Evolutionary conservation across 2,888 invertebrate genomes (phyloP), one percentile per base, ranked within the genome.

Genomic region (Xanthorhoe designata): DNA sequence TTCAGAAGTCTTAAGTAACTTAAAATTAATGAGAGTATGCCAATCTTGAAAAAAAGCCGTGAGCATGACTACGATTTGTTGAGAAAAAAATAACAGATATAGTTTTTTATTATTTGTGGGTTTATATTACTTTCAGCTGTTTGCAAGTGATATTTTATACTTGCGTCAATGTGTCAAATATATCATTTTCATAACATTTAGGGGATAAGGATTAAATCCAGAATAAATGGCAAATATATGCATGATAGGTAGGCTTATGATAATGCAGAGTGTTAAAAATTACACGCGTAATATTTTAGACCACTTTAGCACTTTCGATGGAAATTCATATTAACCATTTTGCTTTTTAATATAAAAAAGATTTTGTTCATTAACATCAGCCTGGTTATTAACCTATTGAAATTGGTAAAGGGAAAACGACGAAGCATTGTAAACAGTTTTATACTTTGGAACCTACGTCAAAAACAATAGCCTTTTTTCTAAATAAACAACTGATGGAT

Each of bases 171-270:
- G 58, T 58, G 58, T 50, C 49, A 50, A 35, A 35, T 58, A 17
- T 57, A 47, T 57, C 57, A 50, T 50, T 58, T 57, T 50, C 58
- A 58, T 58, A 32, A 58, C 58, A 50, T 58, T 58, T 58, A 50
- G 58, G 55, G 55, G 18, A 17, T 50, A 47, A 49, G 35, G 58
- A 51, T 50, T 50, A 50, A 59, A 59, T 24, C 51, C 51, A n/a
- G 24, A 57, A 52, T 52, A 24, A 42, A 59, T 51, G 19, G 59
- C 38, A 51, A 59, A 52, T 59, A 59, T 51, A 42, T 59, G 38
- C 38, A 38, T 42, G 42, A 50, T 35, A 17, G 38, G 38, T 57
- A 17, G 49, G 32, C 42, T 29, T 38, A 29, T 42, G 15, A 52
- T 52, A 61, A 32, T 47, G 32, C 17, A 32, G 29, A 29, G 50